phyloP scores from a whole-genome alignment of 30 jellyfish, hydroid and myxozoan genomes.

The Haliclystus octoradiatus region DNA sequence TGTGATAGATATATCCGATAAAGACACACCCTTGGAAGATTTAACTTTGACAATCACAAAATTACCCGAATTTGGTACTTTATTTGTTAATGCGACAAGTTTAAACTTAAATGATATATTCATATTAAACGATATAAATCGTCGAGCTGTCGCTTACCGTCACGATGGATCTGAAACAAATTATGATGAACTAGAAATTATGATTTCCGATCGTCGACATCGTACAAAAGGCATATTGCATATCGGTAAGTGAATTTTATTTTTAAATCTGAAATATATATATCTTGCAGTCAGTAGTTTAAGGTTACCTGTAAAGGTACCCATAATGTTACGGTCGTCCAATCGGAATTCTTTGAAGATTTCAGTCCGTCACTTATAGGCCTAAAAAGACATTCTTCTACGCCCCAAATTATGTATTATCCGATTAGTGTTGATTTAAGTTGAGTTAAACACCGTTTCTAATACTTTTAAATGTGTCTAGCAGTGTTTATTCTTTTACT shows the following conservation, averaged over 20 bases:
- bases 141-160: slow-evolving; percentile 39
- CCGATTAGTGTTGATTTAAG: no score
- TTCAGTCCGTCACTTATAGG: no score
- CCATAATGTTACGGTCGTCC: no score
- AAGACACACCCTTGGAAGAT: slow-evolving; percentile 60
- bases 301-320: no score
- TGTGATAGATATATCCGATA: slow-evolving; percentile 49
- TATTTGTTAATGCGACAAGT: slow-evolving; percentile 29
- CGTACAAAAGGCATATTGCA: slow-evolving; percentile 38
- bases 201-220: slow-evolving; percentile 69
- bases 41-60: slow-evolving; percentile 32
- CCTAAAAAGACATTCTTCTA: no score
- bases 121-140: slow-evolving; percentile 41
- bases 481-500: no score
- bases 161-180: slow-evolving; percentile 89
- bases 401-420: no score
- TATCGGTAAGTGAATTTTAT: slow-evolving; percentile 50
- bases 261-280: no score
- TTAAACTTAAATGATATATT: slow-evolving; percentile 53
- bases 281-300: no score
- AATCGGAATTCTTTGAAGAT: no score
- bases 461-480: no score
- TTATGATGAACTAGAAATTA: slow-evolving; percentile 40
- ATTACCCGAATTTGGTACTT: slow-evolving; percentile 65
- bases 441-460: no score